Evolutionary conservation across 2,113 vertebrate genomes (phyloP).

Genomic region (Gallinago paraguaiae): DNA sequence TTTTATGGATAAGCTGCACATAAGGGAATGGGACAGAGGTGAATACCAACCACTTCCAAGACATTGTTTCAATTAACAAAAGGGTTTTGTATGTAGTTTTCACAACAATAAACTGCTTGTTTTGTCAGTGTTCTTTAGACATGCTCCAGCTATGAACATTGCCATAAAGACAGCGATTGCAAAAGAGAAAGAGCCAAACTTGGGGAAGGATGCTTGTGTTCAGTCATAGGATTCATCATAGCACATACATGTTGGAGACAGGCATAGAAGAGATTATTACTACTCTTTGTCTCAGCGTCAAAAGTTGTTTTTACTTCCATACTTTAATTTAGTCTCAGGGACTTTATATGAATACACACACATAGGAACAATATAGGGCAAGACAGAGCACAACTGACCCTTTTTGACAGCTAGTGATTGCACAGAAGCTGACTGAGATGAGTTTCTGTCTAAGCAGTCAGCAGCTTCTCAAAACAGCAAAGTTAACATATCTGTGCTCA

Average conservation of each 20-base stretch:
- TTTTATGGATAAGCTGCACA: neutral
- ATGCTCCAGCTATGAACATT: neutral
- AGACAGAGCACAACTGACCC: neutral
- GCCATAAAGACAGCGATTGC: neutral
- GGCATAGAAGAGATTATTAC: neutral
- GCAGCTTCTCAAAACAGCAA: neutral
- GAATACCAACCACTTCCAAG: neutral
- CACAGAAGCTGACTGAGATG: neutral
- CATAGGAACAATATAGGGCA: neutral
- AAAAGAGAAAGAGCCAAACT: neutral
- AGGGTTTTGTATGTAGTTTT: neutral
- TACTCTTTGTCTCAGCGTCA: neutral
- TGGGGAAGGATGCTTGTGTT: neutral
- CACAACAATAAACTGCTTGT: neutral
- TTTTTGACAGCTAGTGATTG: neutral
- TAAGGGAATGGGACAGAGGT: neutral
- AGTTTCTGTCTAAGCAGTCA: neutral
- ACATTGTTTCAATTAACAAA: neutral
- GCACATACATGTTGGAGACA: neutral
- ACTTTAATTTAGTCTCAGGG: neutral
- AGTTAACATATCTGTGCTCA: constrained; percentile 21
- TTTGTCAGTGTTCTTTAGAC: neutral
- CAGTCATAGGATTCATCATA: neutral
- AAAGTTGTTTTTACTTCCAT: neutral
- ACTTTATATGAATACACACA: neutral